phyloP scores from a whole-genome alignment of 2,797 vertebrate genomes.

The Chelon labrosus region DNA sequence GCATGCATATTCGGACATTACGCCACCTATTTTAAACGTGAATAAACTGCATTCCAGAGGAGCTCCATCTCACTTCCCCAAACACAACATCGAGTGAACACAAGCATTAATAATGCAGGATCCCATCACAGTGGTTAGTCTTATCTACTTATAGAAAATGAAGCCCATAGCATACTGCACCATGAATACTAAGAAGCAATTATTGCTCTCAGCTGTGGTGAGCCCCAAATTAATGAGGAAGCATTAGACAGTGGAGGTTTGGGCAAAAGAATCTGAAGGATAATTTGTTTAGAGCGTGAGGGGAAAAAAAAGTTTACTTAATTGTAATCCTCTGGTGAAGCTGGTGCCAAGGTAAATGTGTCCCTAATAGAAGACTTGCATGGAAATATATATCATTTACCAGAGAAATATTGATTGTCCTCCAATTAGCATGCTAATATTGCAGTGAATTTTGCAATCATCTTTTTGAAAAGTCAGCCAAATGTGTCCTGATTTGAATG shows the following conservation, averaged over 20 bases:
- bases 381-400: not conserved
- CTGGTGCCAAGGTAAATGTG: constrained; percentile 53
- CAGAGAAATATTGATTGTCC: constrained; percentile 1
- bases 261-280: constrained; percentile 46
- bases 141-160: constrained; percentile 74
- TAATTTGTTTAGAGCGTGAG: constrained; percentile 63
- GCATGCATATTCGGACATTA: constrained; percentile 33
- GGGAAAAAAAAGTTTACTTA: constrained; percentile 19
- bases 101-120: constrained; percentile 74
- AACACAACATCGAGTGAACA: constrained; percentile 59
- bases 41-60: constrained; percentile 54
- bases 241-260: constrained; percentile 51
- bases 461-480: constrained; percentile 6
- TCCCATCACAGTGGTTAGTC: constrained; percentile 69
- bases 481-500: constrained; percentile 7
- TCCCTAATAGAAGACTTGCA: constrained; percentile 11
- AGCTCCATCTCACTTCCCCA: constrained; percentile 42
- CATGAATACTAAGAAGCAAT: constrained; percentile 81
- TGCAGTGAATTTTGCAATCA: constrained; percentile 17
- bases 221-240: constrained; percentile 83
- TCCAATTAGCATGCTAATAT: constrained; percentile 25
- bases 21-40: constrained; percentile 59
- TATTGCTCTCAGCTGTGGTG: constrained; percentile 83
- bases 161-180: constrained; percentile 68
- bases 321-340: constrained; percentile 52